Base-by-base conservation (phyloP, 1,140 invertebrate genomes). In the Scaptomyza montana region DNA sequence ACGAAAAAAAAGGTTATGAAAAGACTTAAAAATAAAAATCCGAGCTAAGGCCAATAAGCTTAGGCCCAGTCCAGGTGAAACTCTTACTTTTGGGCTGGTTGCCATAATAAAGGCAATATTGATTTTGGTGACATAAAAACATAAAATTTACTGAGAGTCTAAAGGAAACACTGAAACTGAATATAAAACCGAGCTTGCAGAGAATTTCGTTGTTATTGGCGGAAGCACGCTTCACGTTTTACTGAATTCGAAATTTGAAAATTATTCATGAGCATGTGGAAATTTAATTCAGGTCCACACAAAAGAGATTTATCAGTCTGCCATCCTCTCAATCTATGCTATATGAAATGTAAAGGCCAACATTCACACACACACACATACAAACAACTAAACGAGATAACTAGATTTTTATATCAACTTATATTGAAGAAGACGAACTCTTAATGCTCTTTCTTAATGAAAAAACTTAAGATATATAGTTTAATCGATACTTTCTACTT, bases 201-300 rank as follows among this genome's bases (percentile, higher is more conserved):
- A 46, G 65, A 30, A 46, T 64, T 60, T 64, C 60, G 59, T 69
- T 53, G 39, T 63, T 41, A 56, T 72, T 60, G 53, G 62, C 77
- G 84, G 84, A 89, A 89, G 84, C 78, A 89, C 84, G 84, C 80
- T 89, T 89, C 70, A 89, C 84, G 79, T 89, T 89, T 89, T 80
- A 89, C 77, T 89, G 80, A 80, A 79, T 89, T 87, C 79, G 84
- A 87, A 87, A 89, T 89, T 89, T 89, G 85, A 89, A 89, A 89
- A 89, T 89, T 89, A 89, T 89, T 89, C 84, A 89, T 89, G 84
- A 89, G 85, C 84, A 89, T 89, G 84, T 89, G 85, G 84, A 89
- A 89, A 89, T 89, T 89, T 84, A 89, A 89, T 89, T 89, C 84
- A 89, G 85, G 84, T 89, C 84, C 84, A 84, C 80, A 89, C 77